Conservation (phyloP, 2,888 invertebrate species). For the Pyrgus malvae region DNA sequence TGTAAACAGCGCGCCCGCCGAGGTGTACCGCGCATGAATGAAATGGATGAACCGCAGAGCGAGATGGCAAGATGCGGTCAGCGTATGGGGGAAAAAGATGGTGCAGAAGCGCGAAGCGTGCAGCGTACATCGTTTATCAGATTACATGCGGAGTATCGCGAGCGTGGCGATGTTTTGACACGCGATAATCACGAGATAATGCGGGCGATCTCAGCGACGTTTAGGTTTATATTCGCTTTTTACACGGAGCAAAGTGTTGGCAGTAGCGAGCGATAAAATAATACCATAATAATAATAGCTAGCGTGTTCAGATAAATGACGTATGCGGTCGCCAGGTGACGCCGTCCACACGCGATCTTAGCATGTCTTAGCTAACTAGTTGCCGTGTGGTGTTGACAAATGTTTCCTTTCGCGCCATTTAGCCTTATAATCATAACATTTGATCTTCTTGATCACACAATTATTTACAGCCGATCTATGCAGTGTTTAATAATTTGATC, state of each 20-base stretch:
- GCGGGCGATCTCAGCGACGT: slow-evolving; percentile 77
- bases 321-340: slow-evolving; percentile 54
- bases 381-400: slow-evolving; percentile 39
- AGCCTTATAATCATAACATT: slow-evolving; percentile 34
- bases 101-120: slow-evolving; percentile 68
- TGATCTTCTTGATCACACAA: slow-evolving; percentile 29
- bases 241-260: slow-evolving; percentile 55
- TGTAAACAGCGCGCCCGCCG: slow-evolving; percentile 79
- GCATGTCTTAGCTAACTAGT: slow-evolving; percentile 39
- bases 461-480: not conserved
- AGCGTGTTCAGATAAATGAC: slow-evolving; percentile 53
- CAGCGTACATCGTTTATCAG: slow-evolving; percentile 83
- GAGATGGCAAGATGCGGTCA: slow-evolving; percentile 48
- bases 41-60: slow-evolving; percentile 73
- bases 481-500: not conserved
- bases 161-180: slow-evolving; percentile 83
- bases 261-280: slow-evolving; percentile 63
- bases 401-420: slow-evolving; percentile 36
- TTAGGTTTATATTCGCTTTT: slow-evolving; percentile 81
- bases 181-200: slow-evolving; percentile 83
- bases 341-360: slow-evolving; percentile 40
- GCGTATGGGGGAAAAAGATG: slow-evolving; percentile 49
- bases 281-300: slow-evolving; percentile 56
- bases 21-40: slow-evolving; percentile 81
- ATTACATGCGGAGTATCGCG: slow-evolving; percentile 83